Conservation (phyloP, 2,113 vertebrate genomes). For the Hemibagrus wyckioides region DNA sequence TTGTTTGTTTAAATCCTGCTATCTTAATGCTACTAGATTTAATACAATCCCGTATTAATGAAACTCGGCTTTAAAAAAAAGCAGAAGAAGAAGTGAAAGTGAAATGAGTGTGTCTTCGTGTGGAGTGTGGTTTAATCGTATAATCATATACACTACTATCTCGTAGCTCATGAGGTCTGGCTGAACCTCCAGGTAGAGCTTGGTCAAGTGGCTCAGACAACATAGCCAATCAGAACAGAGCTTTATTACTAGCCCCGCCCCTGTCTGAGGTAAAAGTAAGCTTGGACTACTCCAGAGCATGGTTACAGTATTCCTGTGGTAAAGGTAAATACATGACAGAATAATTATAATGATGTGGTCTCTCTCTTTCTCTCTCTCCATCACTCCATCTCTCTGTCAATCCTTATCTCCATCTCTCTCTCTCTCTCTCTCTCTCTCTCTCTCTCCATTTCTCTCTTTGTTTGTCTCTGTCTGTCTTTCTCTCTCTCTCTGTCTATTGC, state of each 20-base stretch:
- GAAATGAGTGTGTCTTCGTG: not conserved
- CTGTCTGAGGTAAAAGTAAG: not conserved
- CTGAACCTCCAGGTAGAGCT: no score
- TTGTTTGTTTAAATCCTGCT: no score
- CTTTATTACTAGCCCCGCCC: not conserved
- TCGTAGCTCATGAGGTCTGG: no score
- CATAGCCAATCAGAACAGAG: not conserved
- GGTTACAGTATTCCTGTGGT: not conserved
- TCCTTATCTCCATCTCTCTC: not conserved
- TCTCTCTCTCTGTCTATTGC: no score
- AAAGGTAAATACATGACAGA: not conserved
- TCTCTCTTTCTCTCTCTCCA: not conserved
- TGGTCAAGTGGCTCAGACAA: no score
- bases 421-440: not conserved
- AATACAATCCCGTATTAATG: no score
- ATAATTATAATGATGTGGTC: not conserved
- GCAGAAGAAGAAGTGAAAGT: no score
- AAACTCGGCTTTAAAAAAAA: not conserved
- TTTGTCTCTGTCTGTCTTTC: no score
- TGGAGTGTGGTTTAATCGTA: not conserved
- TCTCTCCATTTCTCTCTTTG: not conserved
- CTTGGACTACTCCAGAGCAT: not conserved
- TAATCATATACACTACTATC: no score
- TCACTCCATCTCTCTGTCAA: not conserved
- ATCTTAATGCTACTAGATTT: not conserved